Conservation (phyloP, 2,113 vertebrate species). For the Saguinus midas region DNA sequence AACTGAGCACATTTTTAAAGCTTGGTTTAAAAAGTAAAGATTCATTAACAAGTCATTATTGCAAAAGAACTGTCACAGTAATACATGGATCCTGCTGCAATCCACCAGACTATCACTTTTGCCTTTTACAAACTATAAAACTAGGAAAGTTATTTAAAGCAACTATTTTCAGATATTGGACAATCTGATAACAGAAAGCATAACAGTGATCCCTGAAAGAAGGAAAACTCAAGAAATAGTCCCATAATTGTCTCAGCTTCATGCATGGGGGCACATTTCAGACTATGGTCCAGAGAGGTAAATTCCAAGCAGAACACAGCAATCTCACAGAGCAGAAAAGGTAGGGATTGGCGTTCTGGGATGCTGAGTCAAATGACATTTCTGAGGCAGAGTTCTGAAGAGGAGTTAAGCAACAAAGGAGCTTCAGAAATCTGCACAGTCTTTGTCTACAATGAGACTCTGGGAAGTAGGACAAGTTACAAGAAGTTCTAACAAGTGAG, state of each 20-base stretch:
- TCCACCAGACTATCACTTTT: background rate
- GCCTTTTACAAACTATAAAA: background rate
- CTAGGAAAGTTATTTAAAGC: background rate
- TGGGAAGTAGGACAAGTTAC: background rate
- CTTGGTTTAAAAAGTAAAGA: background rate
- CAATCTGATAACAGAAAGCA: background rate
- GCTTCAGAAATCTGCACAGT: background rate
- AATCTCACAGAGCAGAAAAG: background rate
- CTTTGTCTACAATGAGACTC: background rate
- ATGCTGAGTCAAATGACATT: background rate
- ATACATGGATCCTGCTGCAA: background rate
- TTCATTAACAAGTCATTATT: background rate
- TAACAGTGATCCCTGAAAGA: background rate
- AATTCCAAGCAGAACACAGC: background rate
- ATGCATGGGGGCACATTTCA: background rate
- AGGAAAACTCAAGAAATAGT: background rate
- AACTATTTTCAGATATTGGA: background rate
- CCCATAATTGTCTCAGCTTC: background rate
- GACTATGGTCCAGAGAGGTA: background rate
- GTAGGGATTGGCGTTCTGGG: background rate
- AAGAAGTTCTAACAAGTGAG: background rate
- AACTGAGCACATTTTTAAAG: conserved; percentile 1
- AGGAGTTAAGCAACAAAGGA: background rate
- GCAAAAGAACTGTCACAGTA: background rate
- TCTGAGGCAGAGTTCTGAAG: background rate